Conservation (phyloP, 2,888 invertebrate species). For the Drosophila stalkeri region DNA sequence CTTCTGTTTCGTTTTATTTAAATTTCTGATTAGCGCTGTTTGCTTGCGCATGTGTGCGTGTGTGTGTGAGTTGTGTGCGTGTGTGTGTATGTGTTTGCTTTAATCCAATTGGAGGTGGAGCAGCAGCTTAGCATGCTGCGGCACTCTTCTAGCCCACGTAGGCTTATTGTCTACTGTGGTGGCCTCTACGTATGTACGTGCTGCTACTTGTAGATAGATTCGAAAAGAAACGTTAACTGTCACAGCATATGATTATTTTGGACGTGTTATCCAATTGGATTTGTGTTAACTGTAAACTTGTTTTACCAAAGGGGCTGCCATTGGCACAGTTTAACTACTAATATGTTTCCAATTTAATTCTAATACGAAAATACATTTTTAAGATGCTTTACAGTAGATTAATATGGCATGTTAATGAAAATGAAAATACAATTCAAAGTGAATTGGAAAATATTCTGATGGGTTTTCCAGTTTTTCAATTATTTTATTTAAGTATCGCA, state of each 20-base stretch:
- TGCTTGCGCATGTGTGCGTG: slow-evolving; percentile 13
- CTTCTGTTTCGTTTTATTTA: slow-evolving; percentile 64
- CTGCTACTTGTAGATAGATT: slow-evolving; percentile 25
- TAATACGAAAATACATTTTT: neutral
- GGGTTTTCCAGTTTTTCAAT: no score
- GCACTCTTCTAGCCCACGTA: slow-evolving; percentile 60
- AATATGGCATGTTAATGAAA: neutral
- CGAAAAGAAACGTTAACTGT: slow-evolving; percentile 41
- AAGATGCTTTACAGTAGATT: neutral
- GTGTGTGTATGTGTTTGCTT: slow-evolving; percentile 29
- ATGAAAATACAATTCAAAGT: neutral
- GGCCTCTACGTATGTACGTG: slow-evolving; percentile 39
- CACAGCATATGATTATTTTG: slow-evolving; percentile 30
- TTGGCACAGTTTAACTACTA: slow-evolving; percentile 47
- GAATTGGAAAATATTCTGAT: no score
- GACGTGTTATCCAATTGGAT: slow-evolving; percentile 73
- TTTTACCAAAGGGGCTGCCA: slow-evolving; percentile 41
- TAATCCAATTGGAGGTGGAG: slow-evolving; percentile 81
- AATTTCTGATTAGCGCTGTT: slow-evolving; percentile 72
- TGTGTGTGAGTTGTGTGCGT: slow-evolving; percentile 17
- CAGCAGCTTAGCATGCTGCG: slow-evolving; percentile 57
- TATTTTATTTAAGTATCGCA: no score
- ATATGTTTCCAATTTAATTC: neutral
- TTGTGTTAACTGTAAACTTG: slow-evolving; percentile 65
- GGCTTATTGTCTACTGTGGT: slow-evolving; percentile 18